Evolutionary conservation across 2,113 vertebrate species (phyloP), one percentile per base, ranked within the genome.

Genomic region (Sitta europaea): DNA sequence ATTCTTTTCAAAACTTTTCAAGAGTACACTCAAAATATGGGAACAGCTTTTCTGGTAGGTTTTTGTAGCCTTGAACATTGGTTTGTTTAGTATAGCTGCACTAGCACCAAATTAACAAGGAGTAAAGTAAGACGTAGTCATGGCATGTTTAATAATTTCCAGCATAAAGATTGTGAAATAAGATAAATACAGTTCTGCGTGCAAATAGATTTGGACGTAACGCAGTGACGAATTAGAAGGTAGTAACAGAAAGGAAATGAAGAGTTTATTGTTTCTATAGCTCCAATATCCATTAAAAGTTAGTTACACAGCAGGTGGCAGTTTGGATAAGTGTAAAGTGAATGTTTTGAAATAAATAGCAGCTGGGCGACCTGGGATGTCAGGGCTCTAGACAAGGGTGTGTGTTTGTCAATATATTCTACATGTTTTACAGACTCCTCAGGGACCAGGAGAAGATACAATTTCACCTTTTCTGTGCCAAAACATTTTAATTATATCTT

Each of bases 401-500:
- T 98, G 97, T 98, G 98, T 98, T 99, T 98, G 98, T 99, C 99
- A 98, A 98, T 98, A 98, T 98, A 97, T 97, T 97, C 98, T 98
- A 98, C 97, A 98, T 98, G 98, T 98, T 98, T 98, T 98, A 97
- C 97, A 95, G 98, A 98, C 97, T 99, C 98, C 98, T 98, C 86
- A 97, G 98, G 99, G 98, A 97, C 97, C 95, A 97, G 97, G 97
- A 96, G 98, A 99, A 99, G 99, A 99, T 98, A 98, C 97, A 98
- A 97, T 98, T 99, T 99, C 98, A 99, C 99, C 98, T 99, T 98
- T 98, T 98, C 98, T 98, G 98, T 98, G 98, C 98, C 99, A 99
- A 99, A 99, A 99, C 99, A 99, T 99, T 99, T 99, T 99, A 99
- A 99, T 99, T 99, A 99, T 99, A 99, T 99, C 99, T 99, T 98